A percentile compares a stretch with the other conserved stretches of the same genome.
Conservation (phyloP, 1,140 invertebrate species). For the Anastrepha ludens region DNA sequence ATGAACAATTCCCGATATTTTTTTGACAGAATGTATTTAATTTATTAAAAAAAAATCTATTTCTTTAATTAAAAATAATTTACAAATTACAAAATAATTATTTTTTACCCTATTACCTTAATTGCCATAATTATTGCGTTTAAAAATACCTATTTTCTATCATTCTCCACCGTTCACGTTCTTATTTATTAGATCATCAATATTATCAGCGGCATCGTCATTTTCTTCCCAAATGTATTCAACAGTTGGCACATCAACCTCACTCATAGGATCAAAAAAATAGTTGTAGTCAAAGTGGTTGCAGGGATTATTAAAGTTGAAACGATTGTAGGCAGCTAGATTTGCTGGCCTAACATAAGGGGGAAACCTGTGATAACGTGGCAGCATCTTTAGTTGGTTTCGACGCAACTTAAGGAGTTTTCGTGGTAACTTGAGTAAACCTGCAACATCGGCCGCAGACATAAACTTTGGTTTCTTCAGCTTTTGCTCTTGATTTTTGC, state of each 20-base stretch:
- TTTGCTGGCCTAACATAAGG: not conserved
- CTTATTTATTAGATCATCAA: not conserved
- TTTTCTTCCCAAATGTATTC: conserved; percentile 22
- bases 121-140: too few relatives aligned
- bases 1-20: too few relatives aligned
- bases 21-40: too few relatives aligned
- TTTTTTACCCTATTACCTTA: too few relatives aligned
- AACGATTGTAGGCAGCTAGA: not conserved
- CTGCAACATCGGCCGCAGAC: not conserved
- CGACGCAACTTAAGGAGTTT: not conserved
- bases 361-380: not conserved
- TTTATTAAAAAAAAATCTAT: too few relatives aligned
- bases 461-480: not conserved
- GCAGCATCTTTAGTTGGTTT: not conserved
- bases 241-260: not conserved
- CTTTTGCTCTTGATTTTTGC: not conserved
- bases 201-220: not conserved
- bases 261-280: conserved; percentile 6
- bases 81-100: too few relatives aligned
- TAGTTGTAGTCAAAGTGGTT: not conserved
- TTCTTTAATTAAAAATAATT: too few relatives aligned
- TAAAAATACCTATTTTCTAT: too few relatives aligned
- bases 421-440: not conserved
- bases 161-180: not conserved
- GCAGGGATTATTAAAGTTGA: conserved; percentile 3